phyloP scores from a whole-genome alignment of 2,113 vertebrate genomes.

The Chloroceryle aenea region DNA sequence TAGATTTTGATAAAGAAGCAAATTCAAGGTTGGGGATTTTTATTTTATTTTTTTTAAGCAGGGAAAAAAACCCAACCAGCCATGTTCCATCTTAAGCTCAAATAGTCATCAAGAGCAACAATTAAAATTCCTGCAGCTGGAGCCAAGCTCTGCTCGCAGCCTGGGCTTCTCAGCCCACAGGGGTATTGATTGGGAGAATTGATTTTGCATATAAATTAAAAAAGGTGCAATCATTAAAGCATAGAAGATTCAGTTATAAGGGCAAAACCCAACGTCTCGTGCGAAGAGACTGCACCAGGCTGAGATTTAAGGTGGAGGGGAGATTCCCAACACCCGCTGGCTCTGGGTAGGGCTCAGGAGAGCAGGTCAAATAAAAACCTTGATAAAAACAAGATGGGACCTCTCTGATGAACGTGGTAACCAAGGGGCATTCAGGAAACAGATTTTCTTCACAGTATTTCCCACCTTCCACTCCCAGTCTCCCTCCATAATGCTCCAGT shows the following conservation, averaged over 20 bases:
- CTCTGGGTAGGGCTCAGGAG: neutral
- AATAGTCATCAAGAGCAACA: conserved; percentile 31
- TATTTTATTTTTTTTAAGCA: neutral
- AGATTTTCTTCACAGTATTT: accelerated
- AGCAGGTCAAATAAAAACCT: neutral
- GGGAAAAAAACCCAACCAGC: neutral
- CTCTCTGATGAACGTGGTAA: neutral
- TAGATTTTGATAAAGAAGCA: conserved; percentile 60
- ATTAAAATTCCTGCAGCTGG: conserved; percentile 64
- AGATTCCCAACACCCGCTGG: accelerated
- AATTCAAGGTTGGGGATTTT: neutral
- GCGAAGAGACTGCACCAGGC: neutral
- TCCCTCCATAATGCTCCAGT: neutral
- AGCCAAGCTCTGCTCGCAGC: conserved; percentile 19
- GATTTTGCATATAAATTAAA: conserved; percentile 77
- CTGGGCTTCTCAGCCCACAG: conserved; percentile 20
- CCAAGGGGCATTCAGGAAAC: neutral
- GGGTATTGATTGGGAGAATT: conserved; percentile 72
- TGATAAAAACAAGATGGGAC: neutral
- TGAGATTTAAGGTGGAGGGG: neutral
- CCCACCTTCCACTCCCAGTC: neutral
- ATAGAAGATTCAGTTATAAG: conserved; percentile 43
- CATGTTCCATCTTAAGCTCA: neutral
- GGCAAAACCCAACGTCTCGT: conserved; percentile 18
- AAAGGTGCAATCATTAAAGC: conserved; percentile 62